These are phyloP conservation scores for Drosophila koepferae DNA, from an alignment of 2,888 invertebrate species.

Conservation along the genomic window DNA sequence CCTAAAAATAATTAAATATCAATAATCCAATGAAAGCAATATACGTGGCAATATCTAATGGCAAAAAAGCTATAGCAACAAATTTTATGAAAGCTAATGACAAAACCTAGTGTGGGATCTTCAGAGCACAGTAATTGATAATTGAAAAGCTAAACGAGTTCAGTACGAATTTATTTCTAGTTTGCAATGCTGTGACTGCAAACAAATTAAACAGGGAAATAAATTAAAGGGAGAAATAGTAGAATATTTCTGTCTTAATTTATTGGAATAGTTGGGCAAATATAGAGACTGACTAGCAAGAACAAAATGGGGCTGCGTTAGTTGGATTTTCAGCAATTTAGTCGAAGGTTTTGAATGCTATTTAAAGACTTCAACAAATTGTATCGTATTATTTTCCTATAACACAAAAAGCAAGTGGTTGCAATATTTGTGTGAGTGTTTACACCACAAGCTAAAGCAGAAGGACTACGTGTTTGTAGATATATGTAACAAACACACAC, in stretches of 20 bases:
- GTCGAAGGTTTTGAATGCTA: neutral
- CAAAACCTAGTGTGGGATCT: no score
- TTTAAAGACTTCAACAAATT: neutral
- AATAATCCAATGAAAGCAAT: no score
- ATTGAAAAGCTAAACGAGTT: no score
- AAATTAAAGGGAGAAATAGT: no score
- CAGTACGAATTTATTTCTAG: no score
- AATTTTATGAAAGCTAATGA: no score
- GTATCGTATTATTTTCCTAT: neutral
- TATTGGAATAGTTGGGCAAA: neutral
- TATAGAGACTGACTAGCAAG: neutral
- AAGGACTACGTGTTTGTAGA: conserved; percentile 30
- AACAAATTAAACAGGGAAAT: neutral
- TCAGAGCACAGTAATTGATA: no score
- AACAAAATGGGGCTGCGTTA: neutral
- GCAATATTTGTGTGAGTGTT: conserved; percentile 31
- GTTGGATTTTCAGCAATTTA: neutral
- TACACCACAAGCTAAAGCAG: conserved; percentile 49
- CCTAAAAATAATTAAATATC: no score
- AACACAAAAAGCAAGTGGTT: neutral
- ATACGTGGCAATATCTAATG: no score
- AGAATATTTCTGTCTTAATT: neutral
- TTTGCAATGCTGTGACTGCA: neutral
- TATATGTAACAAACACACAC: conserved; percentile 14
- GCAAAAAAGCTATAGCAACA: no score